A percentile compares a stretch with the other conserved stretches of the same genome.
These are phyloP conservation scores for Hypotaenidia philippensis DNA, from an alignment of 2,797 vertebrate genomes.

Conservation along the genomic window DNA sequence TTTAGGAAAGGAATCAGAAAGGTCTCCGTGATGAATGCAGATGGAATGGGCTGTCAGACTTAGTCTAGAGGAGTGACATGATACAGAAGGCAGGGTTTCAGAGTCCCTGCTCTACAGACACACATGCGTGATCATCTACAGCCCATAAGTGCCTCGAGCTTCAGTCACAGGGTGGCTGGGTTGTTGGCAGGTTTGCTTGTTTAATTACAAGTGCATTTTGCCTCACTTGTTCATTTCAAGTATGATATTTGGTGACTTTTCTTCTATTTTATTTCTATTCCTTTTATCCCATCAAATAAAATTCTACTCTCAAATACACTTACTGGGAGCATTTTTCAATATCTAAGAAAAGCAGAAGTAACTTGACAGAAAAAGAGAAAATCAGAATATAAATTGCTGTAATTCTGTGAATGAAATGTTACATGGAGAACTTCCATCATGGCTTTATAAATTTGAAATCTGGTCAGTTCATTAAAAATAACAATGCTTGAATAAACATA, in stretches of 20 bases:
- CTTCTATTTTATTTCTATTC: not conserved
- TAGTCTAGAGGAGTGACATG: not conserved
- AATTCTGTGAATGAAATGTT: not conserved
- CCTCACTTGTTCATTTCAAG: not conserved
- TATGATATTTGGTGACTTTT: not conserved
- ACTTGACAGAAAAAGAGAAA: not conserved
- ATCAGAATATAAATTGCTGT: not conserved
- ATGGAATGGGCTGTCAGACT: not conserved
- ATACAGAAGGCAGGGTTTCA: not conserved
- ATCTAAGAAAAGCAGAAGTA: not conserved
- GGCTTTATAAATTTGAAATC: not conserved
- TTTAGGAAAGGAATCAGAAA: not conserved
- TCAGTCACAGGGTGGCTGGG: not conserved
- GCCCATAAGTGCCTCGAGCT: not conserved
- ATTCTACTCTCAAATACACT: not conserved
- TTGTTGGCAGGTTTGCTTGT: not conserved
- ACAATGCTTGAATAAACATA: not conserved
- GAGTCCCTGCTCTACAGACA: not conserved
- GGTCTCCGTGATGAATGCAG: not conserved
- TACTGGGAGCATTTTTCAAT: not conserved
- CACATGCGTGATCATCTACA: not conserved
- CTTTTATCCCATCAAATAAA: not conserved
- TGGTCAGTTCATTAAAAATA: not conserved
- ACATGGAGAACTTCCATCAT: not conserved
- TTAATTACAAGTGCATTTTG: not conserved